phyloP scores from a whole-genome alignment of 2,797 vertebrate species.

The Danio choprae region DNA sequence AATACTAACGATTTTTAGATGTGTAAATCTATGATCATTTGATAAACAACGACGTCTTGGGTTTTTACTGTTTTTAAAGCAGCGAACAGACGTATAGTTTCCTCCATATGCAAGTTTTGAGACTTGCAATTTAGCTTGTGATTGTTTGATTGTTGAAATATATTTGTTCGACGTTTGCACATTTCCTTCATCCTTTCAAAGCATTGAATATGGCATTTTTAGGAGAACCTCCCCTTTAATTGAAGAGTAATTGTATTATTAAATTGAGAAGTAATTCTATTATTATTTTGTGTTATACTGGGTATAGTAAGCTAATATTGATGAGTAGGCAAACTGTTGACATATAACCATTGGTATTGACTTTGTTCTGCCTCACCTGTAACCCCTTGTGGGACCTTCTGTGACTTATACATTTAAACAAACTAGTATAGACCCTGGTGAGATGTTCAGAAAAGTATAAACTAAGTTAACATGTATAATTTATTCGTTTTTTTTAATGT shows the following conservation, averaged over 20 bases:
- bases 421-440: background rate
- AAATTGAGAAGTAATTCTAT: too few species aligned
- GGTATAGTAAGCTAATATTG: background rate
- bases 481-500: background rate
- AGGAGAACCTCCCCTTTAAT: background rate
- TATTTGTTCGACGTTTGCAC: background rate
- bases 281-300: background rate
- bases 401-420: background rate
- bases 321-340: background rate
- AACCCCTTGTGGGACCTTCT: background rate
- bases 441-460: background rate
- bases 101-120: too few species aligned
- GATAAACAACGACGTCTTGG: background rate
- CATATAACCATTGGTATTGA: background rate
- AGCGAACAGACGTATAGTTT: background rate
- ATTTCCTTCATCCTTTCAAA: background rate
- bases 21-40: background rate
- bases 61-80: too few species aligned
- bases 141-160: background rate
- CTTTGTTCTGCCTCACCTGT: conserved; percentile 26
- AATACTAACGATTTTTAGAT: background rate
- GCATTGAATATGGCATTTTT: background rate
- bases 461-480: background rate
- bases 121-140: too few species aligned
- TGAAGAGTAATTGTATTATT: background rate